Evolutionary conservation across 2,888 invertebrate species (phyloP), one percentile per base, ranked within the genome.

Genomic region (Dyspetes luteomarginatus): DNA sequence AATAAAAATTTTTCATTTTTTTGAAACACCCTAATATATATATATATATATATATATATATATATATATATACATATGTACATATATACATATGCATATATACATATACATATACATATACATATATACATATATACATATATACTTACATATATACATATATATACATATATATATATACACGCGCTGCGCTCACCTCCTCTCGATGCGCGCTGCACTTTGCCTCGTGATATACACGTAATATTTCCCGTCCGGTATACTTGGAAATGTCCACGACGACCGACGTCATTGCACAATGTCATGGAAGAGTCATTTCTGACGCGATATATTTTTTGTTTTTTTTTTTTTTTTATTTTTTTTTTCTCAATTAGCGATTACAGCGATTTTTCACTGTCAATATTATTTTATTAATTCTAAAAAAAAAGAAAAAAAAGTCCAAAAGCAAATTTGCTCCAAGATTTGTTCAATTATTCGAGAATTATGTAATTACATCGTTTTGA

Each of bases 261-360:
- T 26, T 65, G 62, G 41, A 36, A 73, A 73, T 28, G 43, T 62
- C n/a, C n/a, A n/a, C n/a, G n/a, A n/a, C 15, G 15, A 7, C 28
- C 9, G 26, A 41, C 43, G 19, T 67, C 60, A 50, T 78, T 78
- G 43, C 52, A 30, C 52, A 68, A 78, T 73, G 24, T 22, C 55
- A 30, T 41, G 58, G 17, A 56, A 58, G 19, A 41, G 50, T 43
- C 45, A 68, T 60, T 68, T 60, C 58, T 58, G 36, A 67, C 56
- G 65, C 45, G 48, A 58, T 36, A 67, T 19, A 67, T 65, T 36
- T 45, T 36, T 17, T 17, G 48, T 58, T 65, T 9, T 4, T 45
- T 17, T 36, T 56, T 64, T 15, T 26, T 30, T 4, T 45, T 17
- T 36, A 48, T 64, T 15, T 26, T 30, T 26, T 67, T 52, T 36